Evolutionary conservation across 2,888 invertebrate genomes (phyloP).

Genomic region (Lobophora halterata): DNA sequence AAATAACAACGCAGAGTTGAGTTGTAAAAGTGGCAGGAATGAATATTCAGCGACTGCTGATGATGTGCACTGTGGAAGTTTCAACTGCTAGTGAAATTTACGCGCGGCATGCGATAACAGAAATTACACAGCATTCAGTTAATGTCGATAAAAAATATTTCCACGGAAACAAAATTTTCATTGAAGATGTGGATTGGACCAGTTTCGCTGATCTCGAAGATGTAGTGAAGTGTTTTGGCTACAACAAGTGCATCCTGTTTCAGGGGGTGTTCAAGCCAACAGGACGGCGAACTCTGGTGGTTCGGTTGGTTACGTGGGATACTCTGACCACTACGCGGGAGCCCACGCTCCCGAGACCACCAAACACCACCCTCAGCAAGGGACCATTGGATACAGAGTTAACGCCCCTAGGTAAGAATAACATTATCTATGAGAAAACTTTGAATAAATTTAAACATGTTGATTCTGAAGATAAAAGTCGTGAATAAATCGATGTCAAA

Average conservation of each 20-base stretch:
- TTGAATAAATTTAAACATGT: conserved; percentile 14
- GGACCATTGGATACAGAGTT: conserved; percentile 81
- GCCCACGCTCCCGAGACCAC: conserved; percentile 71
- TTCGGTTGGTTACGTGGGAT: conserved; percentile 81
- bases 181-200: conserved; percentile 17
- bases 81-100: conserved; percentile 53
- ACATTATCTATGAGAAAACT: conserved; percentile 21
- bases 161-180: conserved; percentile 19
- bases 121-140: conserved; percentile 40
- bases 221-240: conserved; percentile 41
- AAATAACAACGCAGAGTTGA: conserved; percentile 26
- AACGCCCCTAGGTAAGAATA: conserved; percentile 83
- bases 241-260: conserved; percentile 68
- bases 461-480: conserved; percentile 16
- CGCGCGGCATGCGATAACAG: conserved; percentile 59
- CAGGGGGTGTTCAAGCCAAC: conserved; percentile 86
- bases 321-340: conserved; percentile 69
- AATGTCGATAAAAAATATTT: conserved; percentile 28
- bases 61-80: conserved; percentile 52
- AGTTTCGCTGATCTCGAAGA: conserved; percentile 15
- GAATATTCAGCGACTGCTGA: conserved; percentile 66
- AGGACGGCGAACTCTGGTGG: conserved; percentile 84
- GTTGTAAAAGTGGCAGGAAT: conserved; percentile 41
- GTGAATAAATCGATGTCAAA: conserved; percentile 22
- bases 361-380: conserved; percentile 75